Conservation (phyloP, 92 coral and sea anemone genomes). For the Zoanthus solanderi region DNA sequence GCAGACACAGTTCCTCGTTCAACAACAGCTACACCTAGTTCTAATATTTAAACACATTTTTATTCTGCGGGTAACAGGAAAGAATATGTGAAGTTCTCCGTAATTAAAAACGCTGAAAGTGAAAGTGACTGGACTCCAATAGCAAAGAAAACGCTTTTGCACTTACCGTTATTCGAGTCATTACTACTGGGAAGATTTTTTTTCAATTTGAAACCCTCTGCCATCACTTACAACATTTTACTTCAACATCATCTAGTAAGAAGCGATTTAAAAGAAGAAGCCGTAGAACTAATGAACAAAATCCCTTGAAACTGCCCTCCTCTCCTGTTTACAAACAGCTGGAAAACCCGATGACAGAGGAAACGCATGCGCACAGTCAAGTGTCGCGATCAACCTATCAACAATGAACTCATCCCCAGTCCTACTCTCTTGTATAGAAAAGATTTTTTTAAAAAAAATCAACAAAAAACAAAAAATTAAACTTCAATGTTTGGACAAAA, state of each 20-base stretch:
- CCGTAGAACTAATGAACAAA: neutral
- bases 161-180: slow-evolving; percentile 79
- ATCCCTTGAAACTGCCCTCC: slow-evolving; percentile 24
- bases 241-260: neutral
- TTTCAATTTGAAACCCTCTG: slow-evolving; percentile 88
- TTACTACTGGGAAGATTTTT: slow-evolving; percentile 58
- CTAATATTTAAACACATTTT: neutral
- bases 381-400: slow-evolving; percentile 23
- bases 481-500: too few species aligned
- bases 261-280: slow-evolving; percentile 4
- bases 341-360: slow-evolving; percentile 25
- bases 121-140: neutral
- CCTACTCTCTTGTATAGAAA: neutral
- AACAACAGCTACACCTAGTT: neutral
- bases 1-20: neutral
- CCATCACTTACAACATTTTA: slow-evolving; percentile 52
- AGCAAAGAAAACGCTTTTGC: neutral
- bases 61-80: neutral
- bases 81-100: slow-evolving; percentile 16
- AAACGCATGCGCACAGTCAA: neutral
- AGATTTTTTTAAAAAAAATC: neutral
- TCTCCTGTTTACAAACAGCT: slow-evolving; percentile 33
- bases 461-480: neutral
- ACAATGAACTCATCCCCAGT: slow-evolving; percentile 7
- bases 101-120: slow-evolving; percentile 13